Evolutionary conservation across 2,797 vertebrate species (phyloP).

Genomic region (Crocidura indochinensis): DNA sequence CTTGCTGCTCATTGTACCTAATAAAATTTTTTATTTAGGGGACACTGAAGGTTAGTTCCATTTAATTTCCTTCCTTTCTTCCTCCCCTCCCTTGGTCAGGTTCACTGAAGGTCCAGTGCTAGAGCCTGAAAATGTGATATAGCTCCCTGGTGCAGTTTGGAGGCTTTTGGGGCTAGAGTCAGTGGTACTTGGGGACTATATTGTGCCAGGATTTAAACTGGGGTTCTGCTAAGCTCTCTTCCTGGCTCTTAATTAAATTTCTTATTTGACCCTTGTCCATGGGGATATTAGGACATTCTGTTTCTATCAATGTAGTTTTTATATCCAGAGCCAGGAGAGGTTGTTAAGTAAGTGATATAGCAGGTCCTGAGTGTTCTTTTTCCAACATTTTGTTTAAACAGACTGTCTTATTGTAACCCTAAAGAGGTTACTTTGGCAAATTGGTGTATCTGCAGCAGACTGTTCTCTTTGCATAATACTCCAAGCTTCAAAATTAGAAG

Average conservation of each 20-base stretch:
- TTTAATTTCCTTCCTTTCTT: slow-evolving; percentile 17
- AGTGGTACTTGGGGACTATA: too few relatives aligned
- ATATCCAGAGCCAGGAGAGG: neutral
- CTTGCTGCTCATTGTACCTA: neutral
- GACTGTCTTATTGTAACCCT: too few relatives aligned
- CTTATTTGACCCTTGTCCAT: neutral
- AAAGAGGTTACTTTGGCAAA: too few relatives aligned
- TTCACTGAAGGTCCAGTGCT: too few relatives aligned
- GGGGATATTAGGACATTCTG: neutral
- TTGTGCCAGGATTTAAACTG: too few relatives aligned
- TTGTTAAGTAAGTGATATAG: neutral
- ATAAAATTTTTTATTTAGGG: slow-evolving; percentile 25
- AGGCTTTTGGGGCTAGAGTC: neutral
- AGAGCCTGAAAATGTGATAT: too few relatives aligned
- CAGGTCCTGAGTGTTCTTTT: neutral
- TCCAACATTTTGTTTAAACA: neutral
- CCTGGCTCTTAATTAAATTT: neutral
- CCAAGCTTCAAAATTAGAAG: neutral
- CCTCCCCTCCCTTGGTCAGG: neutral
- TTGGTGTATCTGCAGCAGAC: too few relatives aligned
- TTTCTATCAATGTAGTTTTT: slow-evolving; percentile 21
- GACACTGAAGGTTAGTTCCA: slow-evolving; percentile 1
- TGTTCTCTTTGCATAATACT: neutral
- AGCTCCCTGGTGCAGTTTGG: too few relatives aligned
- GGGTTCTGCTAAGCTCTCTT: too few relatives aligned